phyloP scores from a whole-genome alignment of 92 coral and sea anemone genomes.

The Palythoa grandiflora region DNA sequence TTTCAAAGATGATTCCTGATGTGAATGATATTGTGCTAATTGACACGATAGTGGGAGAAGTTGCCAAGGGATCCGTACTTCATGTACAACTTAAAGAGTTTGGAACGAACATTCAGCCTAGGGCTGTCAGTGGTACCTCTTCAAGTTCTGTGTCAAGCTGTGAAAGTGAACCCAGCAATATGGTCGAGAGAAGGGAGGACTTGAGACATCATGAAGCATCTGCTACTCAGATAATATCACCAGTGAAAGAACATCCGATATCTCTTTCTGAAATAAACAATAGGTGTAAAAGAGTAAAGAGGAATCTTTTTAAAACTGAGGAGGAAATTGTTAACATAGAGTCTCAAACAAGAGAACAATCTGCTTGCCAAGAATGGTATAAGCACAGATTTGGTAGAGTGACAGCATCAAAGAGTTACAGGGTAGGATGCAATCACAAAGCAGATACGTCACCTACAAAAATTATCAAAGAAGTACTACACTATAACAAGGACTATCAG shows the following conservation, averaged over 20 bases:
- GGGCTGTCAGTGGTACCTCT: slow-evolving; percentile 5
- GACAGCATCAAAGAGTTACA: slow-evolving; percentile 61
- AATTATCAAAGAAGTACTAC: slow-evolving; percentile 39
- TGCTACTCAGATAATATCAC: slow-evolving; percentile 3
- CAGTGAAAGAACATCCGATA: slow-evolving; percentile 5
- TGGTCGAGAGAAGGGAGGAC: slow-evolving; percentile 11
- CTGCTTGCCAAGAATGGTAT: slow-evolving; percentile 44
- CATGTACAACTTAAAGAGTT: slow-evolving; percentile 63
- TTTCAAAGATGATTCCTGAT: slow-evolving; percentile 67
- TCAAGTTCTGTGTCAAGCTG: neutral
- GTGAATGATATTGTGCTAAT: slow-evolving; percentile 49
- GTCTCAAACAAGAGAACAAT: slow-evolving; percentile 40
- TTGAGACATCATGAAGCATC: slow-evolving; percentile 8
- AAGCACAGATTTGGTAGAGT: slow-evolving; percentile 40
- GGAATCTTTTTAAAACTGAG: slow-evolving; percentile 44
- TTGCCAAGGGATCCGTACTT: slow-evolving; percentile 74
- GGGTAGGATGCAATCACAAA: slow-evolving; percentile 67
- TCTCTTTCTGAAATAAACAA: slow-evolving; percentile 68
- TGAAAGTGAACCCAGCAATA: neutral
- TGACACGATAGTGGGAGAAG: slow-evolving; percentile 57
- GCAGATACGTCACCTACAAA: slow-evolving; percentile 59
- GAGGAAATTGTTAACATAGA: slow-evolving; percentile 47
- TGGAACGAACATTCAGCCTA: slow-evolving; percentile 1
- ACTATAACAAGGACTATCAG: slow-evolving; percentile 39
- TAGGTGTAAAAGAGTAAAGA: slow-evolving; percentile 60